Evolutionary conservation across 2,113 vertebrate genomes (phyloP), one percentile per base, ranked within the genome.

Genomic region (Monopterus albus): DNA sequence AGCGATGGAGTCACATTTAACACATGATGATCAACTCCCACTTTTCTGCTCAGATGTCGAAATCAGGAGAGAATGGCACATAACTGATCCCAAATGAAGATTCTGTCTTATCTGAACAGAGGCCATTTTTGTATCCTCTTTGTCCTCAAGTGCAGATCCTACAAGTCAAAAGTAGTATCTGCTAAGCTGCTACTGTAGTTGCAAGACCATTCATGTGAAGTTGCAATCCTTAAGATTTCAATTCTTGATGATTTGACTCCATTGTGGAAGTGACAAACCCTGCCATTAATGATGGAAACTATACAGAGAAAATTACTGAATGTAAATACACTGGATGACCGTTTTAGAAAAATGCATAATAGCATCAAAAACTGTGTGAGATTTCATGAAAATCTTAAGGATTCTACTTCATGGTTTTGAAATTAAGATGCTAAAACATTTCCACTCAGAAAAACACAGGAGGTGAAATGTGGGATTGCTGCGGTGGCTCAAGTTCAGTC

Each of bases 1-100:
- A 74, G 57, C 62, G 42, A 52, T 26, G 21, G 36, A 15, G 62
- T 61, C 3, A 52, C 49, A 46, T 72, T 42, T 38, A 42, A 59
- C 46, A 83, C 58, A 60, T 36, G 49, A 64, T 49, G 40, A 47
- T 66, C 29, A 61, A 72, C 31, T 67, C 51, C 49, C 31, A 50
- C 50, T 38, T 67, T 79, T 74, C 53, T 70, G 64, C 64, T 65
- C n/a, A n/a, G 42, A 69, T 45, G 18, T 65, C 29, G 66, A 26
- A 60, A 50, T 61, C 12, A 45, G 47, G 46, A 64, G 23, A 57
- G 17, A 31, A 49, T 6, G 5, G 14, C 25, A 55, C 8, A 31
- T 15, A 10, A 35, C 17, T 28, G 35, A 68, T n/a, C n/a, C n/a
- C n/a, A n/a, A n/a, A n/a, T n/a, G n/a, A n/a, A n/a, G n/a, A n/a